These are phyloP conservation scores for Tortrix viridana DNA, from an alignment of 2,888 invertebrate genomes.

Conservation along the genomic window DNA sequence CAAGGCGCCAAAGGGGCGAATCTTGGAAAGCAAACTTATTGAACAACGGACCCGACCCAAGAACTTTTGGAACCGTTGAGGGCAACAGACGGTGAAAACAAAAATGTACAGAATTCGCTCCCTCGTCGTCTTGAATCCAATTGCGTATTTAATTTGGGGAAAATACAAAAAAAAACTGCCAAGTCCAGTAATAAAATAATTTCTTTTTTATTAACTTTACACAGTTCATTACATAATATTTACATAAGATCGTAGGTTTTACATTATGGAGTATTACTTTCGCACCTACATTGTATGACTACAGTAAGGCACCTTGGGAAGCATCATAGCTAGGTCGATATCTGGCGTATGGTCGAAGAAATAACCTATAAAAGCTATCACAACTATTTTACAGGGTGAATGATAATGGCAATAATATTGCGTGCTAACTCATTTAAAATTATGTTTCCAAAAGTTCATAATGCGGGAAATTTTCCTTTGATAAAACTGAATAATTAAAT, in stretches of 20 bases:
- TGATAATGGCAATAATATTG: not conserved
- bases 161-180: too few species aligned
- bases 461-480: constrained; percentile 1
- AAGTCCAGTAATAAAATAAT: constrained; percentile 78
- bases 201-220: constrained; percentile 77
- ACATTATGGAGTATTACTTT: constrained; percentile 74
- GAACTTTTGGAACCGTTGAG: too few species aligned
- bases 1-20: too few species aligned
- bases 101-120: too few species aligned
- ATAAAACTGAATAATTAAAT: constrained; percentile 8
- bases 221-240: constrained; percentile 65
- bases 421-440: not conserved
- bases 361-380: constrained; percentile 8
- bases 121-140: constrained; percentile 18
- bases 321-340: constrained; percentile 58
- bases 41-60: too few species aligned
- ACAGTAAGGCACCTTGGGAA: constrained; percentile 75
- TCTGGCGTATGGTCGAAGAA: constrained; percentile 53
- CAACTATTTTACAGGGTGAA: not conserved
- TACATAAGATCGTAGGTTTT: constrained; percentile 73
- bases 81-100: too few species aligned
- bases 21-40: too few species aligned
- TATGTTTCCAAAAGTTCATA: too few species aligned
- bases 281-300: constrained; percentile 67
- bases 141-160: not conserved